Conservation (phyloP, 2,113 vertebrate genomes). For the Myocastor coypus region DNA sequence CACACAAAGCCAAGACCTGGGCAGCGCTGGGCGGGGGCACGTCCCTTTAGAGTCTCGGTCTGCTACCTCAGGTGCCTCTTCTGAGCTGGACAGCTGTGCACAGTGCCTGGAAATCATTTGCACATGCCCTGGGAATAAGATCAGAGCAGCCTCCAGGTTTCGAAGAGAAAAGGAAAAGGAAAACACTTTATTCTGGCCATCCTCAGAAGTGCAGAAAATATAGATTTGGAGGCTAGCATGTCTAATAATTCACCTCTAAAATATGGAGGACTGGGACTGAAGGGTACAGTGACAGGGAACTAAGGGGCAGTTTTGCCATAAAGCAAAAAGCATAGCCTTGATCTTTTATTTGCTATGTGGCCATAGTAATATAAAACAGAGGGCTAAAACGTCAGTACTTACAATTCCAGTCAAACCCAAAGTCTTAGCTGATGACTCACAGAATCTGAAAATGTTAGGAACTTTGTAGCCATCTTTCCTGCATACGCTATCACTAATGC, state of each 20-base stretch:
- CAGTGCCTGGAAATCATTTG: background rate
- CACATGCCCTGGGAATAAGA: conserved; percentile 29
- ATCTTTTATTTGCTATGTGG: conserved; percentile 31
- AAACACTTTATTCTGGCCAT: background rate
- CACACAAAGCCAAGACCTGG: background rate
- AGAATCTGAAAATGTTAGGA: background rate
- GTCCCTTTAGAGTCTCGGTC: background rate
- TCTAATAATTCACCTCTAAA: conserved; percentile 51
- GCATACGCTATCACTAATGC: background rate
- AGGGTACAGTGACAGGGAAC: background rate
- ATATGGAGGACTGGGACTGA: background rate
- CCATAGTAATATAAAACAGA: background rate
- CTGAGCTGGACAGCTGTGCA: background rate
- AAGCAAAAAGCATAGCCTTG: background rate
- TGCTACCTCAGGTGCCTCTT: background rate
- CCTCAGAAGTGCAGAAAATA: background rate
- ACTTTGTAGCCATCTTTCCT: background rate
- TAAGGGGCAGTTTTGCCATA: conserved; percentile 30
- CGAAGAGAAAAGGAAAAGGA: background rate
- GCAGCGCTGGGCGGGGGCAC: background rate
- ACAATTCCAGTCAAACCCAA: background rate
- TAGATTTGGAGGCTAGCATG: background rate
- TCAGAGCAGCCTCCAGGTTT: background rate
- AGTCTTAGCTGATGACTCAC: background rate
- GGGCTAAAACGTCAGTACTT: background rate